Evolutionary conservation across 1,140 invertebrate species (phyloP).

Genomic region (Tetramorium simillimum): DNA sequence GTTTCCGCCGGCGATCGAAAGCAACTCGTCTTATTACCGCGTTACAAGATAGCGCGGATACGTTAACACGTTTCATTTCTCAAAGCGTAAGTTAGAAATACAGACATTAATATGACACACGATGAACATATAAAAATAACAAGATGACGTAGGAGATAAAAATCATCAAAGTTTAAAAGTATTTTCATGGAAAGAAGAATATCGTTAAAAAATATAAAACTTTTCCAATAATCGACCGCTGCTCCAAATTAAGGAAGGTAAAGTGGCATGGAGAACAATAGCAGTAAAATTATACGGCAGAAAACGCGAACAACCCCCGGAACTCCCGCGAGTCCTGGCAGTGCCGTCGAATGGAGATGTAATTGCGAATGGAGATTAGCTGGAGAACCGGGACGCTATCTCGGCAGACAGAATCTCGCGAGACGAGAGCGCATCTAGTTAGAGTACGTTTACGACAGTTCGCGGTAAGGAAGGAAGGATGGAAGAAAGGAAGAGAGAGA

Average conservation of each 20-base stretch:
- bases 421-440: constrained; percentile 73
- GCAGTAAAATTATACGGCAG: constrained; percentile 26
- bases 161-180: not conserved
- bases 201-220: not conserved
- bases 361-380: constrained; percentile 76
- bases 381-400: constrained; percentile 36
- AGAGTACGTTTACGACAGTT: constrained; percentile 77
- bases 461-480: not conserved
- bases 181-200: not conserved
- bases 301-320: not conserved
- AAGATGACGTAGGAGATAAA: not conserved
- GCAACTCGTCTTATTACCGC: constrained; percentile 77
- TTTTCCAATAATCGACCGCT: not conserved
- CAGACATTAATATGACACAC: not conserved
- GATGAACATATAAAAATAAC: constrained; percentile 6
- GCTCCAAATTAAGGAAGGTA: constrained; percentile 4
- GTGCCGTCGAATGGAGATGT: constrained; percentile 67
- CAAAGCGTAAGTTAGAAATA: constrained; percentile 43
- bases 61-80: constrained; percentile 70
- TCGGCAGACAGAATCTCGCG: constrained; percentile 55
- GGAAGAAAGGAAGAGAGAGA: constrained; percentile 13
- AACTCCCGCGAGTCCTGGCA: not conserved
- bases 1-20: constrained; percentile 81
- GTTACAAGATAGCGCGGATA: constrained; percentile 71
- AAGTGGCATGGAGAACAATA: not conserved